Conservation (phyloP, 2,888 invertebrate species). For the Lasioglossum villosulum region DNA sequence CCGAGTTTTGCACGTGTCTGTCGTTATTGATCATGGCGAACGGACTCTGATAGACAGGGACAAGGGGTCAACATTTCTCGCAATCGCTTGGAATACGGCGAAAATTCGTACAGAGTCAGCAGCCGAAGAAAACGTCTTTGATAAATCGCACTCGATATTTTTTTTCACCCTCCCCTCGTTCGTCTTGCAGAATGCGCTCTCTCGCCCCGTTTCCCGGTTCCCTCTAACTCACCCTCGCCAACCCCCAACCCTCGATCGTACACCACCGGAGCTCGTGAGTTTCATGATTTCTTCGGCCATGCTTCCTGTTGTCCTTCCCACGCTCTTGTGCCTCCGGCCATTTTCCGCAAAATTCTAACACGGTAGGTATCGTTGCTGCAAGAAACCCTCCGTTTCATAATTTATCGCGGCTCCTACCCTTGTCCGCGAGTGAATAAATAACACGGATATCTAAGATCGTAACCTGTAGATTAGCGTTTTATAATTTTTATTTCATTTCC, state of each 20-base stretch:
- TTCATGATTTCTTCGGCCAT: slow-evolving; percentile 76
- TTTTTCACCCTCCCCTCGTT: slow-evolving; percentile 66
- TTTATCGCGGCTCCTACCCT: not conserved
- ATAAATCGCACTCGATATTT: slow-evolving; percentile 80
- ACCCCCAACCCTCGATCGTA: slow-evolving; percentile 5
- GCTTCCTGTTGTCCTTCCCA: slow-evolving; percentile 65
- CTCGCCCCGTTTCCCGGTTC: slow-evolving; percentile 38
- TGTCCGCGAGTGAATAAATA: not conserved
- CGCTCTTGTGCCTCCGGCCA: slow-evolving; percentile 27
- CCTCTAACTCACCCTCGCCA: slow-evolving; percentile 21
- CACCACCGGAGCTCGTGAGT: slow-evolving; percentile 58
- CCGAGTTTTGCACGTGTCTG: not conserved
- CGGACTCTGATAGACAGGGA: slow-evolving; percentile 33
- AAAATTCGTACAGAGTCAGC: slow-evolving; percentile 62
- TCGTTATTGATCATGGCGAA: slow-evolving; percentile 19
- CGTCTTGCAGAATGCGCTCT: slow-evolving; percentile 64
- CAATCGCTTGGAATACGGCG: slow-evolving; percentile 39
- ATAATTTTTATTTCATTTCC: not conserved
- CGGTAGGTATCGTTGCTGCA: not conserved
- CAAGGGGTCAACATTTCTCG: slow-evolving; percentile 56
- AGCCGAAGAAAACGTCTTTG: slow-evolving; percentile 73
- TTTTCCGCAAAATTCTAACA: slow-evolving; percentile 13
- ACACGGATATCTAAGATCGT: not conserved
- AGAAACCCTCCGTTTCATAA: not conserved
- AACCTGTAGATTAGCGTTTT: not conserved